Evolutionary conservation across 2,888 invertebrate genomes (phyloP).

Genomic region (Pterostichus niger): DNA sequence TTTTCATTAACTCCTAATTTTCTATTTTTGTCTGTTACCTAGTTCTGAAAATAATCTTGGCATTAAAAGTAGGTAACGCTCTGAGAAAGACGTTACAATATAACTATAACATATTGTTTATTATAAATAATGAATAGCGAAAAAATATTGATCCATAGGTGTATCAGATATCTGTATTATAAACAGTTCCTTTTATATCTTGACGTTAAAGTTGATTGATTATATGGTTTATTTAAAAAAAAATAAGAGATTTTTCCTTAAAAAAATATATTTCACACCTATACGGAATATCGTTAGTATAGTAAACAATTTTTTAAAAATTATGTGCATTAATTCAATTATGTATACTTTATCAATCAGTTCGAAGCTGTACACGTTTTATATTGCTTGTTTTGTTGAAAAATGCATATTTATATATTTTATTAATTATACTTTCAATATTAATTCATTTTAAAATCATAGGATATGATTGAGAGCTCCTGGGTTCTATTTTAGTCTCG

Average conservation of each 20-base stretch:
- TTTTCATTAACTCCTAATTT: slow-evolving; percentile 27
- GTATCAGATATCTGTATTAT: slow-evolving; percentile 35
- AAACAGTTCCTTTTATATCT: slow-evolving; percentile 33
- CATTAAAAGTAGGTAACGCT: slow-evolving; percentile 20
- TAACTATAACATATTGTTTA: slow-evolving; percentile 23
- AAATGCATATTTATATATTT: no score
- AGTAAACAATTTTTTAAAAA: neutral
- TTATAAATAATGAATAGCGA: slow-evolving; percentile 17
- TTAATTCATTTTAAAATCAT: no score
- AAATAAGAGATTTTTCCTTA: slow-evolving; percentile 8
- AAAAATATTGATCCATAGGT: slow-evolving; percentile 25
- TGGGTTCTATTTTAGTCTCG: no score
- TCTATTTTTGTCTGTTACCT: slow-evolving; percentile 44
- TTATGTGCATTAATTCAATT: no score
- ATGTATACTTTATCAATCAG: no score
- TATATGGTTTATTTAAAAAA: slow-evolving; percentile 36
- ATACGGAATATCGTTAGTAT: neutral
- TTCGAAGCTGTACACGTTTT: no score
- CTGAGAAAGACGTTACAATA: neutral
- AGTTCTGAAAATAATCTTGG: slow-evolving; percentile 47
- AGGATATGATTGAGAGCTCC: no score
- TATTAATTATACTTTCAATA: no score
- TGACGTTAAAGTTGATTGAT: slow-evolving; percentile 43
- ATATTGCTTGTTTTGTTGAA: no score
- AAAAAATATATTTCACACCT: slow-evolving; percentile 12